A percentile compares a stretch with the other conserved stretches of the same genome.
phyloP scores from a whole-genome alignment of 1,140 invertebrate species.

The Apis florea region DNA sequence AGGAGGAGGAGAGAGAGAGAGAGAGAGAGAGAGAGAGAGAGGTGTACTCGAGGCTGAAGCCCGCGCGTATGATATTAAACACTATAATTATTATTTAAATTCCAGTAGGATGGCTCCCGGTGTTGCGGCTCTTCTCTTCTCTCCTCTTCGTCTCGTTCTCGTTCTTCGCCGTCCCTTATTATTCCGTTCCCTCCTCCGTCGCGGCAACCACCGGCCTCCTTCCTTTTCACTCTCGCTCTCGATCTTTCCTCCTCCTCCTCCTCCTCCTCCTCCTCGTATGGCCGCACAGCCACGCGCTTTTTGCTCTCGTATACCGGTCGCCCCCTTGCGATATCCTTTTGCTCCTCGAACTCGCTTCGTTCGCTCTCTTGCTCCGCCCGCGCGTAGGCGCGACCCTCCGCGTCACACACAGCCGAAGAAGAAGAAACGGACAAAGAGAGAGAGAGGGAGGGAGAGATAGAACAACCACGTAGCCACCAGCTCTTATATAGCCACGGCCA shows the following conservation, averaged over 20 bases:
- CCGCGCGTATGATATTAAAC: constrained; percentile 79
- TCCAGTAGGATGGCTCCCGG: constrained; percentile 80
- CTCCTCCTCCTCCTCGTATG: constrained; percentile 34
- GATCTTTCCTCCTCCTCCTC: constrained; percentile 31
- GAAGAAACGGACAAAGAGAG: constrained; percentile 19
- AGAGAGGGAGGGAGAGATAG: constrained; percentile 43
- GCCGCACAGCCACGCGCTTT: constrained; percentile 61
- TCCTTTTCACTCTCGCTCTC: constrained; percentile 38
- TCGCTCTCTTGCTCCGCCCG: constrained; percentile 74
- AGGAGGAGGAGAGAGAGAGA: not conserved
- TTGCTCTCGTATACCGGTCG: constrained; percentile 67
- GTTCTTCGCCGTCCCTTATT: constrained; percentile 33
- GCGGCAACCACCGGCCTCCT: constrained; percentile 3
- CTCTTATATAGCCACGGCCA: constrained; percentile 72
- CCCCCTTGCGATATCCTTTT: constrained; percentile 69
- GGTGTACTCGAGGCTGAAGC: constrained; percentile 51
- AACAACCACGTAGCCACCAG: constrained; percentile 59
- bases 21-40: constrained; percentile 15
- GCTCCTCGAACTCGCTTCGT: constrained; percentile 78
- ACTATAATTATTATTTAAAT: constrained; percentile 82
- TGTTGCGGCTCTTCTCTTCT: constrained; percentile 71
- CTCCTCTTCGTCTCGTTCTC: constrained; percentile 6
- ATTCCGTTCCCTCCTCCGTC: constrained; percentile 31
- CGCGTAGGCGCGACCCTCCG: constrained; percentile 74
- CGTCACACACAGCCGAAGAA: constrained; percentile 35